phyloP scores from a whole-genome alignment of 2,113 vertebrate genomes.

The Isichthys henryi region DNA sequence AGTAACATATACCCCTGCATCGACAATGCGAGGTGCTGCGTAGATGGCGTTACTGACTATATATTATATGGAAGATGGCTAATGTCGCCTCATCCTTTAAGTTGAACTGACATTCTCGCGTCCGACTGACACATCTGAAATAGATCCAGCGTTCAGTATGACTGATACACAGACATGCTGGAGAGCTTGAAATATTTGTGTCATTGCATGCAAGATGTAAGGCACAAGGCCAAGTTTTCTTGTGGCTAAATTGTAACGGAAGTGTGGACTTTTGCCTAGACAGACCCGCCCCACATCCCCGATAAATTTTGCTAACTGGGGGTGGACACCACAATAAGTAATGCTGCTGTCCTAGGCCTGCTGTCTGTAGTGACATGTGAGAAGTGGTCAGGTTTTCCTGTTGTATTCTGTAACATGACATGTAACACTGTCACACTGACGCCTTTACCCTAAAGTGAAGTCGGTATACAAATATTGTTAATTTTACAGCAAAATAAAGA shows the following conservation, averaged over 20 bases:
- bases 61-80: background rate
- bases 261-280: background rate
- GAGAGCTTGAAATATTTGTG: background rate
- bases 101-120: background rate
- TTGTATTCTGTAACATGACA: background rate
- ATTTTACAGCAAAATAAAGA: background rate
- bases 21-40: constrained; percentile 37
- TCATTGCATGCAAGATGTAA: background rate
- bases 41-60: constrained; percentile 36
- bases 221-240: background rate
- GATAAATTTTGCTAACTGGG: background rate
- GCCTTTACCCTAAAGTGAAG: background rate
- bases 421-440: background rate
- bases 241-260: background rate
- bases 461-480: background rate
- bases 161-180: background rate
- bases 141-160: background rate
- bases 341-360: background rate
- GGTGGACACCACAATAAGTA: background rate
- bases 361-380: background rate
- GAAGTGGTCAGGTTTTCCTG: background rate
- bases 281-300: background rate
- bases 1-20: constrained; percentile 6
- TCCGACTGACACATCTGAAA: background rate
- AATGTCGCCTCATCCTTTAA: background rate